Evolutionary conservation across 2,797 vertebrate species (phyloP), one percentile per base, ranked within the genome.

Genomic region (Melanotaenia trifasciata): DNA sequence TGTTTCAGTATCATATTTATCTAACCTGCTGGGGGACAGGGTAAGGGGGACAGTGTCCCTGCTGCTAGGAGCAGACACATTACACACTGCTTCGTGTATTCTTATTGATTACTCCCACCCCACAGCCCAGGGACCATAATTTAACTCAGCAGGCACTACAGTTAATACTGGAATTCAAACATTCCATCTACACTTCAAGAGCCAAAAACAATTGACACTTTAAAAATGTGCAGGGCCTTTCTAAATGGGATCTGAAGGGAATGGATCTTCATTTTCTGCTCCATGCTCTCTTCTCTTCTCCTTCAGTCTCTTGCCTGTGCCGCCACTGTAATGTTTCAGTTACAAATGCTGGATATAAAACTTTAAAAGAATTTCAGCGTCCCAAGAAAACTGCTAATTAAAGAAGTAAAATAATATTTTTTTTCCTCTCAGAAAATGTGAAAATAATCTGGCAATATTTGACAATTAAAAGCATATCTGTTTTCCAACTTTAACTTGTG

Each of bases 51-150:
- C 96, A 93, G 95, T 89, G 90, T 94, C 95, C 97, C 95, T 83
- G 96, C 97, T 97, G 96, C 90, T 95, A 95, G 84, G 95, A 96
- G 95, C 96, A 95, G 92, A 94, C 95, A 95, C 96, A 96, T 97
- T 96, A 97, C 96, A 96, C 95, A 94, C 93, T 93, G 94, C 96
- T 95, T 94, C 94, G 95, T 95, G 95, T 96, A 96, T 96, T 95
- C 93, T 95, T 96, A 98, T 98, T 97, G 97, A 98, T 97, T 96
- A 96, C 95, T 96, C 95, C 96, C 95, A 96, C 95, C 96, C 95
- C 93, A 94, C 94, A 94, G 95, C 94, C 96, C 95, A 94, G 93
- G 95, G 93, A 96, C 96, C 95, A 95, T 97, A 97, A 98, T 99
- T 98, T 98, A 96, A 97, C 97, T 93, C 97, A 99, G 98, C 96